phyloP scores from a whole-genome alignment of 2,797 vertebrate genomes.

The Dryobates pubescens region DNA sequence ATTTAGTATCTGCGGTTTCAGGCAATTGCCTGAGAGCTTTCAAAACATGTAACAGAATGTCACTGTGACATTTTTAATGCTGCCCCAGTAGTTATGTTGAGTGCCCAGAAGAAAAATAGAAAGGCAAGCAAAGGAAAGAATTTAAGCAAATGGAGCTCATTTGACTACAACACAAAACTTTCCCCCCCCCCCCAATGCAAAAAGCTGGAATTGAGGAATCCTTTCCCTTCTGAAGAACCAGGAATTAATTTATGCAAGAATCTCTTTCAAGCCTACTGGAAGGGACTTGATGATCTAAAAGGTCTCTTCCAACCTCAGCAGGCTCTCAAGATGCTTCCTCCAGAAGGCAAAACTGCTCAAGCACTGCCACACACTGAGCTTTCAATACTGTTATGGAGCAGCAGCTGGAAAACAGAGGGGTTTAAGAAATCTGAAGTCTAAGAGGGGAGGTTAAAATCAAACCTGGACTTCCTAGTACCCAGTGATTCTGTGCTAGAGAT shows the following conservation, averaged over 20 bases:
- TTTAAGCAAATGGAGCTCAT: constrained; percentile 21
- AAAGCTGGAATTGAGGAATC: not conserved
- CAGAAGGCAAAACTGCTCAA: not conserved
- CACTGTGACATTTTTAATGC: constrained; percentile 22
- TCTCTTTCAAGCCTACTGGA: not conserved
- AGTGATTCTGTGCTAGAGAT: not conserved
- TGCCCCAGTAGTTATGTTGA: constrained; percentile 11
- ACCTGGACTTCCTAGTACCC: not conserved
- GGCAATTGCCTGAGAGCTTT: constrained; percentile 47
- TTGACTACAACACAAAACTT: constrained; percentile 11
- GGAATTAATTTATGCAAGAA: not conserved
- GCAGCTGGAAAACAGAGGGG: not conserved
- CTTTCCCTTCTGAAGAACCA: not conserved
- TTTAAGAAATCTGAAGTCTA: not conserved
- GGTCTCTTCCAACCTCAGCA: not conserved
- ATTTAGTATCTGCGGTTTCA: not conserved
- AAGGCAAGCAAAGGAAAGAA: constrained; percentile 37
- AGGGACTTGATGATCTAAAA: not conserved
- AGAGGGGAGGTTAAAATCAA: not conserved
- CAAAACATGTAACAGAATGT: not conserved
- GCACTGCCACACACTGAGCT: not conserved
- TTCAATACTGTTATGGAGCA: not conserved
- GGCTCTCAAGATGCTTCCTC: rapidly evolving
- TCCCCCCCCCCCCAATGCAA: not conserved
- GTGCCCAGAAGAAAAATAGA: not conserved